Conservation (phyloP, 1,140 invertebrate genomes). For the Cylas formicarius region DNA sequence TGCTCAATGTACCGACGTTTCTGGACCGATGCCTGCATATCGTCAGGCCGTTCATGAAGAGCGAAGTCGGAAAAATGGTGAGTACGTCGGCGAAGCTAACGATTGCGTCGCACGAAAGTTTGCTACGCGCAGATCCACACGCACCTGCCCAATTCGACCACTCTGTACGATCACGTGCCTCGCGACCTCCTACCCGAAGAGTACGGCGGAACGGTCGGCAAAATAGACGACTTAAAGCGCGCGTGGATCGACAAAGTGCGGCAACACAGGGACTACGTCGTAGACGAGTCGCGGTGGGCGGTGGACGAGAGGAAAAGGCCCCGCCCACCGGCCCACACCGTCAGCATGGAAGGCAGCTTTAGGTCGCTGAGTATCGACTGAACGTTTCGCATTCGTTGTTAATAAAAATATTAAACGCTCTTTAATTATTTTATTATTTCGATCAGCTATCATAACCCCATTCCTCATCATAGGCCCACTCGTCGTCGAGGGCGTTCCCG, state of each 20-base stretch:
- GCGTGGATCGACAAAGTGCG: slow-evolving; percentile 43
- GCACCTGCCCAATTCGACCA: slow-evolving; percentile 52
- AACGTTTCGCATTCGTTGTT: slow-evolving; percentile 6
- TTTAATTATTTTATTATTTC: not conserved
- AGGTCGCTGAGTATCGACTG: slow-evolving; percentile 46
- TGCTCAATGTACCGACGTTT: slow-evolving; percentile 58
- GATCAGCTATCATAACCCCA: slow-evolving; percentile 10
- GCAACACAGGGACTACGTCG: slow-evolving; percentile 34
- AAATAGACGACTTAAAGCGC: slow-evolving; percentile 48
- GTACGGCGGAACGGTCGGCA: slow-evolving; percentile 55
- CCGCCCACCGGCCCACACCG: slow-evolving; percentile 21
- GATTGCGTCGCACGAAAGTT: not conserved
- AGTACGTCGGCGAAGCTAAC: slow-evolving; percentile 22
- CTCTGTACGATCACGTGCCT: slow-evolving; percentile 53
- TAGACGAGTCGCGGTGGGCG: slow-evolving; percentile 32
- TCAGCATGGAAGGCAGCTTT: slow-evolving; percentile 46
- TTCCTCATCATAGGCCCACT: slow-evolving; percentile 36
- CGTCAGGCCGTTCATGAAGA: slow-evolving; percentile 58
- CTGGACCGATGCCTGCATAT: slow-evolving; percentile 54
- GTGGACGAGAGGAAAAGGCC: slow-evolving; percentile 35
- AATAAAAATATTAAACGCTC: too few species aligned
- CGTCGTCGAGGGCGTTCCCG: slow-evolving; percentile 47
- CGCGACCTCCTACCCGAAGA: slow-evolving; percentile 56
- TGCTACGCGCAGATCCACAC: slow-evolving; percentile 47
- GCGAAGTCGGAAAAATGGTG: slow-evolving; percentile 55